These are phyloP conservation scores for Eutrigla gurnardus DNA, from an alignment of 2,797 vertebrate genomes.

Conservation along the genomic window DNA sequence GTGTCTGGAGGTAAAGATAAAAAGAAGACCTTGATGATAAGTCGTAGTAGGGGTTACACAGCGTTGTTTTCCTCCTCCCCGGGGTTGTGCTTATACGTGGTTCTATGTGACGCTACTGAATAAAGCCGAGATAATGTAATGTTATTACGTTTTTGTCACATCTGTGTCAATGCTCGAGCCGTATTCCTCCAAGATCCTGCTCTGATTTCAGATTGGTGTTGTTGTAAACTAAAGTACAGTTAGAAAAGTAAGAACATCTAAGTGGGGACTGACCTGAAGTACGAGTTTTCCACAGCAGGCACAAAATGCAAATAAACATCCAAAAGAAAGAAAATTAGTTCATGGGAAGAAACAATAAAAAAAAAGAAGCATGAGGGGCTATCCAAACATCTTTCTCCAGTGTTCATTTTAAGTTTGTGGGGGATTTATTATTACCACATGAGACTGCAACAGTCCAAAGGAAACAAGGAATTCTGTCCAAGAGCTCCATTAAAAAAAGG, in stretches of 20 bases:
- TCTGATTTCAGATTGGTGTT: not conserved
- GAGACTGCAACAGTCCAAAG: conserved; percentile 68
- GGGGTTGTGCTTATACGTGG: not conserved
- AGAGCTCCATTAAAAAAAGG: conserved; percentile 47
- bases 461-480: conserved; percentile 70
- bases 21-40: not conserved
- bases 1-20: not conserved
- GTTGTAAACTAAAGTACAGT: not conserved
- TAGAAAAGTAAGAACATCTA: not conserved
- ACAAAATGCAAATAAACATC: conserved; percentile 47
- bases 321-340: conserved; percentile 41
- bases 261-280: not conserved
- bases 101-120: not conserved
- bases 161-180: not conserved
- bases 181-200: not conserved
- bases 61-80: not conserved
- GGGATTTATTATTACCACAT: conserved; percentile 78
- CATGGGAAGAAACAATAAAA: conserved; percentile 8
- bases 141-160: not conserved
- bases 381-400: conserved; percentile 74
- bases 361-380: conserved; percentile 30
- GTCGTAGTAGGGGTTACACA: not conserved
- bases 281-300: conserved; percentile 1
- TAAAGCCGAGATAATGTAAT: not conserved
- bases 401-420: conserved; percentile 60